These are phyloP conservation scores for Tyrannus savana DNA, from an alignment of 2,113 vertebrate genomes.

Conservation along the genomic window DNA sequence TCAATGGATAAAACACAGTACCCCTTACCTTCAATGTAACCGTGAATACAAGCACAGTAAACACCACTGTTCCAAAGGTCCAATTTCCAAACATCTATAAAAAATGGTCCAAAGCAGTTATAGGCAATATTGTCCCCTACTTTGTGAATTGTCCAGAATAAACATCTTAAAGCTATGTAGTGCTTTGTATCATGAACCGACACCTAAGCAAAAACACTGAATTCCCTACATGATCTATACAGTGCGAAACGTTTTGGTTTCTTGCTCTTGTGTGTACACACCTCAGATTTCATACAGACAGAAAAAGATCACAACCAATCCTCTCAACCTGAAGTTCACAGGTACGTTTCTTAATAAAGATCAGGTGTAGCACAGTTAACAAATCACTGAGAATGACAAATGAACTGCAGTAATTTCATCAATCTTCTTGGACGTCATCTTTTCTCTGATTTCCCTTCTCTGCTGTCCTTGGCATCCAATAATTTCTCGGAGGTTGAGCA, in stretches of 20 bases:
- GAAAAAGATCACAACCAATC: neutral
- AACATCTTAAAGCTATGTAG: neutral
- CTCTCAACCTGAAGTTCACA: neutral
- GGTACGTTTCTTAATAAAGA: neutral
- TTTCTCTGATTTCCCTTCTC: neutral
- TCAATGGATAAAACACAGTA: neutral
- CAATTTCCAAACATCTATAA: constrained; percentile 95
- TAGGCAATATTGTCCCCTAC: neutral
- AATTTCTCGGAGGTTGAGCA: neutral
- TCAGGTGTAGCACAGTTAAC: neutral
- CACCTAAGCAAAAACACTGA: neutral
- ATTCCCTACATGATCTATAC: neutral
- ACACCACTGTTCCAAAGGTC: constrained; percentile 96
- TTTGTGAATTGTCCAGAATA: neutral
- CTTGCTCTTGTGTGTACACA: neutral
- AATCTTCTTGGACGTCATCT: neutral
- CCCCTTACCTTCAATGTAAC: constrained; percentile 92
- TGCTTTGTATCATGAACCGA: neutral
- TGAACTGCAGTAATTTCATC: neutral
- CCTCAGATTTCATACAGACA: neutral
- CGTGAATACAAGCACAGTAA: constrained; percentile 93
- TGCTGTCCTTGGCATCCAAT: neutral
- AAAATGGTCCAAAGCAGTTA: neutral
- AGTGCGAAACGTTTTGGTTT: neutral
- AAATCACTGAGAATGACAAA: neutral